Evolutionary conservation across 2,113 vertebrate genomes (phyloP).

Genomic region (Tachuris rubrigastra): DNA sequence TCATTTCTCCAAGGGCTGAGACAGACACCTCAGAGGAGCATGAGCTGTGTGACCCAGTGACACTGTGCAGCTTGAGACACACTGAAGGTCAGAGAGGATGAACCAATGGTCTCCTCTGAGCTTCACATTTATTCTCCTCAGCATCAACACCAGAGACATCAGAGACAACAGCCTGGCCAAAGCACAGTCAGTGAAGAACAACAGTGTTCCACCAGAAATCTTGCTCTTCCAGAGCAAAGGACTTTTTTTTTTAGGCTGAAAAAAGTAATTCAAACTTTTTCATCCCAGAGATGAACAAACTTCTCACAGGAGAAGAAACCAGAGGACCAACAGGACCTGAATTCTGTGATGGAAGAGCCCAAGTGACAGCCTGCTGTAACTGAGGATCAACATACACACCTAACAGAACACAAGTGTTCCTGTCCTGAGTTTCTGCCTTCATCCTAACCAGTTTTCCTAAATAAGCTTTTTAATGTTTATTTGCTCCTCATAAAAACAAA

Average conservation of each 20-base stretch:
- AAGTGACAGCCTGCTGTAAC: neutral
- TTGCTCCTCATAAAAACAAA: neutral
- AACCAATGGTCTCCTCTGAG: neutral
- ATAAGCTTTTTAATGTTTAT: neutral
- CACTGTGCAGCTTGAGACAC: rapidly evolving
- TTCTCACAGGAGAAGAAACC: neutral
- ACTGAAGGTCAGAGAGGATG: neutral
- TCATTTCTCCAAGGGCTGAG: neutral
- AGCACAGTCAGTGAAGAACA: rapidly evolving
- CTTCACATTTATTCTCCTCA: neutral
- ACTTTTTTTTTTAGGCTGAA: neutral
- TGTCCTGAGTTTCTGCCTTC: neutral
- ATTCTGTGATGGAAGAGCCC: neutral
- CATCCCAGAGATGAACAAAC: neutral
- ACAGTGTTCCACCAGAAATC: no score
- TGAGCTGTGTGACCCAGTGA: neutral
- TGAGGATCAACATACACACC: neutral
- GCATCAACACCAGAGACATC: neutral
- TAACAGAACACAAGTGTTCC: neutral
- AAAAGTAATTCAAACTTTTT: neutral
- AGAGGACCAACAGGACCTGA: neutral
- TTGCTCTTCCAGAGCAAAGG: neutral
- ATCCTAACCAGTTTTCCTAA: neutral
- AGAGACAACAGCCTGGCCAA: neutral
- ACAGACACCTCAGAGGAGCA: neutral